Evolutionary conservation across 2,797 vertebrate species (phyloP).

Genomic region (Salmo trutta): DNA sequence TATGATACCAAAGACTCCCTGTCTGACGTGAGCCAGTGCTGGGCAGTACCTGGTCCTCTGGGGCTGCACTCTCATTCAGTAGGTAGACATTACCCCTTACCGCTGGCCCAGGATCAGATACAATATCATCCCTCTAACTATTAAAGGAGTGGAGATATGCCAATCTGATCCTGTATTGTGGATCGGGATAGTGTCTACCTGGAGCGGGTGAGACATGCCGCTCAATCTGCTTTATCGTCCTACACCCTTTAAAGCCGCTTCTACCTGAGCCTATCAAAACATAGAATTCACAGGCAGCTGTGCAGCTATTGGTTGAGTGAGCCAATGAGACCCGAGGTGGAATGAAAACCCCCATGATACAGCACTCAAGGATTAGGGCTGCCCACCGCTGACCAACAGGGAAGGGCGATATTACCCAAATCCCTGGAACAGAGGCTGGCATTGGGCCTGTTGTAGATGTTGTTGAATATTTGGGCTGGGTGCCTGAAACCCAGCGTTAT

Average conservation of each 20-base stretch:
- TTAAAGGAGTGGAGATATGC: background rate
- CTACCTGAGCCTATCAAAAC: constrained; percentile 40
- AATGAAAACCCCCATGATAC: constrained; percentile 70
- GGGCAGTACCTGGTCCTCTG: constrained; percentile 77
- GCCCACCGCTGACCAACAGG: constrained; percentile 71
- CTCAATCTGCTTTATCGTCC: background rate
- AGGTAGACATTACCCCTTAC: constrained; percentile 23
- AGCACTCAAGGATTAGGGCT: constrained; percentile 78
- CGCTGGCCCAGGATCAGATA: constrained; percentile 1
- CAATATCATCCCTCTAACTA: background rate
- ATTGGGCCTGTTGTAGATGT: constrained; percentile 11
- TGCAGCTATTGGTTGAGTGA: constrained; percentile 62
- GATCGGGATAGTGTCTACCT: constrained; percentile 19
- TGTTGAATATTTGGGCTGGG: constrained; percentile 9
- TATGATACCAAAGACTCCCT: constrained; percentile 29
- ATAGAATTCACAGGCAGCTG: constrained; percentile 47
- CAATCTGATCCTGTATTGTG: background rate
- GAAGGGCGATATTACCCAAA: constrained; percentile 33
- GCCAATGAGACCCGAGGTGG: constrained; percentile 81
- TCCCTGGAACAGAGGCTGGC: constrained; percentile 38
- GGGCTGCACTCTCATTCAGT: constrained; percentile 26
- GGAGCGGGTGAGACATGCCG: background rate
- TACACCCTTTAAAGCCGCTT: constrained; percentile 36
- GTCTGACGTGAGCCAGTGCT: constrained; percentile 70
- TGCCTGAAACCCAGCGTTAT: constrained; percentile 20